phyloP scores from a whole-genome alignment of 2,113 vertebrate genomes.

The Tinamus guttatus region DNA sequence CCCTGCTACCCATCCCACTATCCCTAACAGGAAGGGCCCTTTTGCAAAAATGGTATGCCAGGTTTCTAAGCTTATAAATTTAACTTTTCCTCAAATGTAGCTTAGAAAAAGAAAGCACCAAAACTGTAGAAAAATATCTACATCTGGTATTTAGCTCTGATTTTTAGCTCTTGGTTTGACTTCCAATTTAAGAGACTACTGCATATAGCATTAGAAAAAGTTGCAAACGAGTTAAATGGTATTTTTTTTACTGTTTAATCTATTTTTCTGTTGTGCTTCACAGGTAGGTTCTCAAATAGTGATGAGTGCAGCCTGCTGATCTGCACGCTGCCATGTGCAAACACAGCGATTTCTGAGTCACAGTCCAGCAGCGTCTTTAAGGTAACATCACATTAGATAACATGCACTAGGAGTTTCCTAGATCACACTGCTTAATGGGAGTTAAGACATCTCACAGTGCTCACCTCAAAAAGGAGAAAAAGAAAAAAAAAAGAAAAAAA shows the following conservation, averaged over 20 bases:
- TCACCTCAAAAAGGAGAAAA: background rate
- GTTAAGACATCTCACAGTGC: background rate
- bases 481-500: rapidly evolving
- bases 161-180: background rate
- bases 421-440: background rate
- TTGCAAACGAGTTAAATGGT: background rate
- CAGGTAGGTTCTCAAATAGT: background rate
- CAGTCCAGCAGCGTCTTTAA: background rate
- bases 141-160: background rate
- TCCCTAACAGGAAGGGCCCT: background rate
- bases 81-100: too few species aligned
- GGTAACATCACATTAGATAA: background rate
- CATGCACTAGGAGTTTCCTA: background rate
- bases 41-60: background rate
- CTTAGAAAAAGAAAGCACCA: background rate
- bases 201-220: background rate
- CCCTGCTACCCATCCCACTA: background rate
- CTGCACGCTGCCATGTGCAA: background rate
- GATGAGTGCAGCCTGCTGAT: rapidly evolving
- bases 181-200: background rate
- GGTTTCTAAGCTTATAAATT: background rate
- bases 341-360: background rate
- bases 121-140: background rate
- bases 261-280: background rate
- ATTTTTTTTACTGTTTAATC: background rate